Conservation (phyloP, 1,140 invertebrate genomes). For the Solenopsis fugax region DNA sequence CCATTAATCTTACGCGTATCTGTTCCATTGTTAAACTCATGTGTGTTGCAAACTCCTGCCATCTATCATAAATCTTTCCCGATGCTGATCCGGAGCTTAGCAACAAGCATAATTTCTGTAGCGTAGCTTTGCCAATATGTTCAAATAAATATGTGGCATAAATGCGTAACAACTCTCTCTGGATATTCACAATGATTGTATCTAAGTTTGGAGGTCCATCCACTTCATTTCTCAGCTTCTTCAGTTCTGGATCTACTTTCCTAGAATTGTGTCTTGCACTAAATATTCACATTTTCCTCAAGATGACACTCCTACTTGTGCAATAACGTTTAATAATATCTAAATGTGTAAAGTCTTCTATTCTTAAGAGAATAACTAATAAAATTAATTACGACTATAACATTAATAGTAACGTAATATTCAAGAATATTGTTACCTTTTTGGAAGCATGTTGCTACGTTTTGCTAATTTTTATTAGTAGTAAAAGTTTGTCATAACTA, state of each 20-base stretch:
- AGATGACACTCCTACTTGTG: neutral
- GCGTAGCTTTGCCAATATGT: slow-evolving; percentile 71
- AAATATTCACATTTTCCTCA: neutral
- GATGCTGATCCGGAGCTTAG: slow-evolving; percentile 79
- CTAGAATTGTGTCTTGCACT: slow-evolving; percentile 64
- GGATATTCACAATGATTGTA: slow-evolving; percentile 68
- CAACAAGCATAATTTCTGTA: slow-evolving; percentile 78
- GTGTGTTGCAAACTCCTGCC: slow-evolving; percentile 79
- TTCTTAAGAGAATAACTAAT: neutral
- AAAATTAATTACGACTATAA: neutral
- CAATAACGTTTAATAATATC: neutral
- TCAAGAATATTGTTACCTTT: slow-evolving; percentile 38
- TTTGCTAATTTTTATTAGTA: neutral
- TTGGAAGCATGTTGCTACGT: slow-evolving; percentile 60
- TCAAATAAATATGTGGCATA: slow-evolving; percentile 80
- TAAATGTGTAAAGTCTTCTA: neutral
- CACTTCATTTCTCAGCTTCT: slow-evolving; percentile 78
- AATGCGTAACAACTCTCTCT: slow-evolving; percentile 69
- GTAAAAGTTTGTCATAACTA: neutral
- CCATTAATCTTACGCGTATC: slow-evolving; percentile 74
- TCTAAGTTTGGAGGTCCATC: slow-evolving; percentile 77
- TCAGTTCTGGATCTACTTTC: slow-evolving; percentile 76
- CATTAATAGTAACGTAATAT: neutral
- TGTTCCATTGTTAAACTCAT: slow-evolving; percentile 79
- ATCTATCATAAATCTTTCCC: slow-evolving; percentile 78